These are phyloP conservation scores for Choristoneura fumiferana DNA, from an alignment of 1,140 invertebrate species.

Conservation along the genomic window DNA sequence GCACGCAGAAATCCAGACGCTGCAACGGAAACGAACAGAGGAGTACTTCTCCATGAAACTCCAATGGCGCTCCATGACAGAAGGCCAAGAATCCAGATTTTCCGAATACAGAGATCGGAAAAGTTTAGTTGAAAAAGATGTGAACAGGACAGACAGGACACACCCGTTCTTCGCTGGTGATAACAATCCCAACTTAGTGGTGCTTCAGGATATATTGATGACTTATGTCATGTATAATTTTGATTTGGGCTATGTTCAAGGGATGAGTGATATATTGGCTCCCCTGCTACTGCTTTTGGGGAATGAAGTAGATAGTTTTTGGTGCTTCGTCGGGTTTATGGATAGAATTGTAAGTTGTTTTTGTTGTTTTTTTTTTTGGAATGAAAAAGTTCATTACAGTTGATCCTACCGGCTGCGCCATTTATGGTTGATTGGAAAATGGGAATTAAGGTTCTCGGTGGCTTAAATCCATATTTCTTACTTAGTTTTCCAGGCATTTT, in stretches of 20 bases:
- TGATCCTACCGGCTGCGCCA: too few relatives aligned
- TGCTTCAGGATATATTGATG: slow-evolving; percentile 96
- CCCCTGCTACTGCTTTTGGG: slow-evolving; percentile 95
- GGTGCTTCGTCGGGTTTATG: slow-evolving; percentile 99
- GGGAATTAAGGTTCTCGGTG: too few relatives aligned
- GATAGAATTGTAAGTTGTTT: slow-evolving; percentile 88
- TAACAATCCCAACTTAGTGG: slow-evolving; percentile 91
- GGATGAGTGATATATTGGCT: slow-evolving; percentile 98
- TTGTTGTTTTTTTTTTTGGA: too few relatives aligned
- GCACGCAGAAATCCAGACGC: slow-evolving; percentile 83
- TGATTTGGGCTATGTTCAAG: slow-evolving; percentile 96
- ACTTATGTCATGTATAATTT: slow-evolving; percentile 99
- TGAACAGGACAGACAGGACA: slow-evolving; percentile 96
- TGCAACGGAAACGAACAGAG: slow-evolving; percentile 86
- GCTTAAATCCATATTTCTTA: too few relatives aligned
- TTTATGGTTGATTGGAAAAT: too few relatives aligned
- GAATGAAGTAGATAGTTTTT: slow-evolving; percentile 97
- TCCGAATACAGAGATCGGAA: slow-evolving; percentile 93
- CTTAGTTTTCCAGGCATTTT: too few relatives aligned
- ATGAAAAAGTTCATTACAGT: too few relatives aligned
- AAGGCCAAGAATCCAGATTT: slow-evolving; percentile 93
- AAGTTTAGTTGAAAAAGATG: slow-evolving; percentile 98
- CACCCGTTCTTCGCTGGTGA: slow-evolving; percentile 95
- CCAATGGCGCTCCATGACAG: slow-evolving; percentile 96
- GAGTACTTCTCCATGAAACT: slow-evolving; percentile 98